Conservation (phyloP, 2,113 vertebrate genomes). For the Semicossyphus pulcher region DNA sequence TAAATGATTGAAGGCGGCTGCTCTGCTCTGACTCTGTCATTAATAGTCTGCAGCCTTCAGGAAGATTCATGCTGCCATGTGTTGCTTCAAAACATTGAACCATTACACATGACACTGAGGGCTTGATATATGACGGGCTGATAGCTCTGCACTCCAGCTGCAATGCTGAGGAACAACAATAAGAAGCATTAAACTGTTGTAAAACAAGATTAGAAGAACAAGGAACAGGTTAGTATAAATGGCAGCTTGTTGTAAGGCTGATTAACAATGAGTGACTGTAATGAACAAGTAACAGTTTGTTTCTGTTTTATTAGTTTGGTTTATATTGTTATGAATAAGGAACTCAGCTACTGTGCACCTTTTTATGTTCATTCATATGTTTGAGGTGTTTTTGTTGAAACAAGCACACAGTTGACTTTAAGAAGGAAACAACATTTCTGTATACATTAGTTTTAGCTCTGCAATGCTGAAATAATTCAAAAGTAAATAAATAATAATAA, state of each 20-base stretch:
- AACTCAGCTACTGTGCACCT: background rate
- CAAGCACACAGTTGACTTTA: no score
- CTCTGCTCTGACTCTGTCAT: constrained; percentile 52
- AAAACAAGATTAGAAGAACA: constrained; percentile 50
- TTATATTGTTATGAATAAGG: background rate
- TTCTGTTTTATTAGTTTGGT: constrained; percentile 7
- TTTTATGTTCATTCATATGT: constrained; percentile 9
- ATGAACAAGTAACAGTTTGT: no score
- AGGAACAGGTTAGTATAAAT: constrained; percentile 14
- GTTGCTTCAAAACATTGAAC: constrained; percentile 69
- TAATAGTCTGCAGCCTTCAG: constrained; percentile 68
- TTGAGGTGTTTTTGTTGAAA: no score
- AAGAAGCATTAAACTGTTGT: constrained; percentile 52
- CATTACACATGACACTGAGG: constrained; percentile 62
- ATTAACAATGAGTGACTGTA: constrained; percentile 6
- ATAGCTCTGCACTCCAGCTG: constrained; percentile 40
- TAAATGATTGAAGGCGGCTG: constrained; percentile 62
- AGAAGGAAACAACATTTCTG: no score
- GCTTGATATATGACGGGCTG: constrained; percentile 62
- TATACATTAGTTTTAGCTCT: no score
- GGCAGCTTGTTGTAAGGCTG: constrained; percentile 21
- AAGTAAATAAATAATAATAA: no score
- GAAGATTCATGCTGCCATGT: constrained; percentile 65
- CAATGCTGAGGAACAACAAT: constrained; percentile 48
- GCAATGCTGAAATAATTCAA: no score